phyloP scores from a whole-genome alignment of 1,140 invertebrate genomes.

The Acromyrmex charruanus region DNA sequence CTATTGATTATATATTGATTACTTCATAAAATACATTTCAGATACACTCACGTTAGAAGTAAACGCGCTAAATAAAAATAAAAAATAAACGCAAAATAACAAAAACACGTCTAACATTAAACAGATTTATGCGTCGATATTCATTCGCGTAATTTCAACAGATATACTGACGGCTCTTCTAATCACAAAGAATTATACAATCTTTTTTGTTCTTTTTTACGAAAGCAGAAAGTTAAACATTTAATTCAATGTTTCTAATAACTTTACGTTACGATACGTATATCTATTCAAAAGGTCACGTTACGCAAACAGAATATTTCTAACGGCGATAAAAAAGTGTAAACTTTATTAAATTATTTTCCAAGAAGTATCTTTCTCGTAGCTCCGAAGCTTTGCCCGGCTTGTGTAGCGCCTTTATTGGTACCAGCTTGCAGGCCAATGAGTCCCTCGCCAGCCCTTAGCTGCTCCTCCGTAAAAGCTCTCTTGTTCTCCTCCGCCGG shows the following conservation, averaged over 20 bases:
- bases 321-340: constrained; percentile 3
- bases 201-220: background rate
- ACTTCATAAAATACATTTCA: constrained; percentile 29
- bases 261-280: background rate
- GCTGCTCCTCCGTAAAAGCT: constrained; percentile 96
- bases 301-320: constrained; percentile 34
- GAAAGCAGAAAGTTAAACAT: background rate
- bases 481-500: constrained; percentile 96
- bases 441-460: constrained; percentile 95
- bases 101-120: background rate
- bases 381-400: constrained; percentile 97
- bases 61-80: background rate
- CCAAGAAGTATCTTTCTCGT: constrained; percentile 95
- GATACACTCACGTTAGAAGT: constrained; percentile 14
- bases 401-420: constrained; percentile 97
- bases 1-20: background rate
- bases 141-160: background rate
- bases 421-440: constrained; percentile 98
- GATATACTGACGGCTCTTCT: background rate
- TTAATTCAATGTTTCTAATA: constrained; percentile 11
- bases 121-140: background rate
- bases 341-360: constrained; percentile 88
- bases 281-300: background rate
- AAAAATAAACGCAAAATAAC: background rate
- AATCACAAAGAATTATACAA: background rate